A percentile compares a stretch with the other conserved stretches of the same genome.
Conservation (phyloP, 2,797 vertebrate species). For the Nyctibius grandis region DNA sequence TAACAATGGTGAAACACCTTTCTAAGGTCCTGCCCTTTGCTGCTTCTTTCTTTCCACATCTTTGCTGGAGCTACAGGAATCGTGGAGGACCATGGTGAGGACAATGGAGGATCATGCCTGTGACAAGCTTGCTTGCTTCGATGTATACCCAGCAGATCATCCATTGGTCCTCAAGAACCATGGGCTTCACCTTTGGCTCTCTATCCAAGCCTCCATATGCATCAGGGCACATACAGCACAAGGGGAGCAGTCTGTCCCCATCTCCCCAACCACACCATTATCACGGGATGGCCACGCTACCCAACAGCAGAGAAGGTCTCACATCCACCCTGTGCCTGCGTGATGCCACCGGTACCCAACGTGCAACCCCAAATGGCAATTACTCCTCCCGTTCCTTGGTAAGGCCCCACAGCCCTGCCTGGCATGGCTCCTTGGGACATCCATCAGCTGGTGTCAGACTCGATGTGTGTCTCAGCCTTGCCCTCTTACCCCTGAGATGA, state of each 20-base stretch:
- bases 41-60: background rate
- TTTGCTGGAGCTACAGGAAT: background rate
- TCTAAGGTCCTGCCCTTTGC: background rate
- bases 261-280: fast-evolving
- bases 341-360: background rate
- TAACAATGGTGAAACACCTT: fast-evolving
- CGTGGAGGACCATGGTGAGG: background rate
- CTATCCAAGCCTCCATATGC: background rate
- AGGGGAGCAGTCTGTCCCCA: background rate
- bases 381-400: background rate
- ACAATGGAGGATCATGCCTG: background rate
- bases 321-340: fast-evolving
- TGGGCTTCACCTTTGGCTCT: background rate
- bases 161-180: background rate
- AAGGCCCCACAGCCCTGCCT: slow-evolving; percentile 70
- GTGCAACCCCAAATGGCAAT: background rate
- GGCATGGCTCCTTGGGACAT: slow-evolving; percentile 78
- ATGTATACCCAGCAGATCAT: background rate
- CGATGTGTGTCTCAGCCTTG: slow-evolving; percentile 73
- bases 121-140: background rate
- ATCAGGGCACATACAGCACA: background rate
- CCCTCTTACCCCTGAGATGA: slow-evolving; percentile 78
- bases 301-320: background rate
- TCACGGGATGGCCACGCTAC: background rate
- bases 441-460: slow-evolving; percentile 72